Percentiles rank a stretch among this genome's conserved stretches.
Conservation (phyloP, 1,140 invertebrate species). For the Bursaphelenchus mucronatus region DNA sequence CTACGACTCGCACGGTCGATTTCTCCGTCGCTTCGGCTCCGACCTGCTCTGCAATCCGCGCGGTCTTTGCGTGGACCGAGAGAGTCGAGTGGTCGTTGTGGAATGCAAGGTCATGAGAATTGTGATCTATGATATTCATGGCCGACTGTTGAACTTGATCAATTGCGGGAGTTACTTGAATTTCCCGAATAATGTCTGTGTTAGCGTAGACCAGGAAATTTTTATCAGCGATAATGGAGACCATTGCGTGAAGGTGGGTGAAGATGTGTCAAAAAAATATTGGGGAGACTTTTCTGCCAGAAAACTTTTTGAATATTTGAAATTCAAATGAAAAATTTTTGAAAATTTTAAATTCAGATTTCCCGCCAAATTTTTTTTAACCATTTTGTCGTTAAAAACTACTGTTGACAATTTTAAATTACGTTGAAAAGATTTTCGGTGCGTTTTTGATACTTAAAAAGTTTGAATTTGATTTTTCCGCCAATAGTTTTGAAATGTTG, state of each 20-base stretch:
- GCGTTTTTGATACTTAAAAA: no score
- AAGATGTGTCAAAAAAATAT: no score
- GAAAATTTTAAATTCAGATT: no score
- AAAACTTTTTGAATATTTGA: no score
- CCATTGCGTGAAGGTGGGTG: background rate
- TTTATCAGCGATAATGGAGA: slow-evolving; percentile 11
- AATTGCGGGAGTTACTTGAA: background rate
- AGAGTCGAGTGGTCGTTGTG: slow-evolving; percentile 4
- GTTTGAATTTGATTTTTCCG: no score
- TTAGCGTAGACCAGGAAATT: slow-evolving; percentile 8
- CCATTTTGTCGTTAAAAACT: no score
- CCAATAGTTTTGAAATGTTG: no score
- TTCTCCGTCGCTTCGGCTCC: slow-evolving; percentile 11
- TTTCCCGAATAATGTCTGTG: slow-evolving; percentile 11
- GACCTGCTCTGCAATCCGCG: slow-evolving; percentile 2
- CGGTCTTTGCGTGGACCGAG: background rate
- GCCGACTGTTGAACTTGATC: background rate
- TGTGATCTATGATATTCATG: slow-evolving; percentile 1
- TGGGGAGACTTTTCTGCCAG: no score
- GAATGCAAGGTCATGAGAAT: slow-evolving; percentile 17
- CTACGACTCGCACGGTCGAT: slow-evolving; percentile 5
- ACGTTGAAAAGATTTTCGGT: no score
- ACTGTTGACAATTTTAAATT: no score
- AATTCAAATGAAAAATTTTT: no score
- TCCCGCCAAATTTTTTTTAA: no score